Conservation (phyloP, 2,113 vertebrate genomes). For the Corydoras maculifer region DNA sequence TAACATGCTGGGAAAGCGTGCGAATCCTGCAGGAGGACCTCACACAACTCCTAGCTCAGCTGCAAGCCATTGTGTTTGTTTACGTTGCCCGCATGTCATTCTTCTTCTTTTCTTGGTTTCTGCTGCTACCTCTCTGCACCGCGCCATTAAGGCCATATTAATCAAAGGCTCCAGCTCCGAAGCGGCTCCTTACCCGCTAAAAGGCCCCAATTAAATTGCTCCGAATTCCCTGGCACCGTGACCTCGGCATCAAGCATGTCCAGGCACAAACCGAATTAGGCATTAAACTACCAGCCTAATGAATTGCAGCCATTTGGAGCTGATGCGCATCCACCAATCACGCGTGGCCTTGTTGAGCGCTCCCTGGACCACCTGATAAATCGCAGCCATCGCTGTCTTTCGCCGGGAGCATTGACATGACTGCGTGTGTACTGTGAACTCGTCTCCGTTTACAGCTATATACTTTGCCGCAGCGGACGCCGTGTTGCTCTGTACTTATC, state of each 20-base stretch:
- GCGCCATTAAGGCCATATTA: background rate
- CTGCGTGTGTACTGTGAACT: constrained; percentile 1
- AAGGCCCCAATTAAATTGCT: constrained; percentile 9
- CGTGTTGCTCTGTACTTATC: no score
- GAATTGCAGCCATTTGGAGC: background rate
- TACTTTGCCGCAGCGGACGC: background rate
- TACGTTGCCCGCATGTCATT: no score
- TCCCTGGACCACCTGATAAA: background rate
- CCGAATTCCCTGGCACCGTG: background rate
- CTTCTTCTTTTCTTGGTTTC: constrained; percentile 1
- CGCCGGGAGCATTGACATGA: background rate
- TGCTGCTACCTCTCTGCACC: background rate
- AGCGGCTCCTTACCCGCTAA: background rate
- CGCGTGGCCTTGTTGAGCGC: background rate
- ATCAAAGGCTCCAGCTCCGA: constrained; percentile 8
- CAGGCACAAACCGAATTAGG: background rate
- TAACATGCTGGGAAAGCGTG: constrained; percentile 7
- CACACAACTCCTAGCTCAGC: no score
- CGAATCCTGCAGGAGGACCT: constrained; percentile 3
- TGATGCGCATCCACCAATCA: constrained; percentile 1
- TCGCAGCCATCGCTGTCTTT: background rate
- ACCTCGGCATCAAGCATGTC: background rate
- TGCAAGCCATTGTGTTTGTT: no score
- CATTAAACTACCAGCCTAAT: background rate
- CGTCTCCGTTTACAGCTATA: constrained; percentile 12